Conservation (phyloP, 2,113 vertebrate species). For the Silurus asotus region DNA sequence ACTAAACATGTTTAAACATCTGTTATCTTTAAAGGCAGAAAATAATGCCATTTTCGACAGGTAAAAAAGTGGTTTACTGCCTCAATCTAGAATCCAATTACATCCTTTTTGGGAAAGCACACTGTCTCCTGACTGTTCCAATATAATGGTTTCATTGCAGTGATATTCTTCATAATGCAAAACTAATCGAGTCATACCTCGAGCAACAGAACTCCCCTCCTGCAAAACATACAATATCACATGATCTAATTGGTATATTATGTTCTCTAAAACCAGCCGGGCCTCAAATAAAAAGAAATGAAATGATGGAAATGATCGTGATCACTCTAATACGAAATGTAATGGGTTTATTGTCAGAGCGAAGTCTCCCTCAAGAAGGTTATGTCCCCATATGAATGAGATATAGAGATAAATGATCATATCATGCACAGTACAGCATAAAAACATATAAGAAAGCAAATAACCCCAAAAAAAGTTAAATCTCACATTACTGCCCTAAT, state of each 20-base stretch:
- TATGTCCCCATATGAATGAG: neutral
- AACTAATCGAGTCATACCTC: slow-evolving; percentile 60
- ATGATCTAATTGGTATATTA: slow-evolving; percentile 50
- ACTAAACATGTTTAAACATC: slow-evolving; percentile 56
- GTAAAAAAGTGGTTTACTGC: slow-evolving; percentile 62
- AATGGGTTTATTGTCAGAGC: slow-evolving; percentile 32
- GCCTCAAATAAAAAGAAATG: slow-evolving; percentile 34
- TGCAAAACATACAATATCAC: slow-evolving; percentile 54
- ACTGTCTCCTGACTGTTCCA: slow-evolving; percentile 48
- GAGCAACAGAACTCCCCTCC: slow-evolving; percentile 41
- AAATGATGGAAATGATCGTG: slow-evolving; percentile 65
- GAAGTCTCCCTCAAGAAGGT: neutral
- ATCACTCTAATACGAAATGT: slow-evolving; percentile 43
- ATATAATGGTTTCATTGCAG: slow-evolving; percentile 56
- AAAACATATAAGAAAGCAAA: neutral
- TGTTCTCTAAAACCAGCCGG: slow-evolving; percentile 53
- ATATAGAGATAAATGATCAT: slow-evolving; percentile 12
- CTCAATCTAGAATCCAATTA: slow-evolving; percentile 62
- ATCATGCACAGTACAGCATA: too few species aligned
- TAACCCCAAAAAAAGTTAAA: neutral
- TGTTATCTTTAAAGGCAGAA: slow-evolving; percentile 57
- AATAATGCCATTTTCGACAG: slow-evolving; percentile 52
- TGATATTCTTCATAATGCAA: slow-evolving; percentile 49
- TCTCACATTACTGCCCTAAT: neutral
- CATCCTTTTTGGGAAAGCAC: slow-evolving; percentile 41